Evolutionary conservation across 2,888 invertebrate species (phyloP).

Genomic region (Cyclophora punctaria): DNA sequence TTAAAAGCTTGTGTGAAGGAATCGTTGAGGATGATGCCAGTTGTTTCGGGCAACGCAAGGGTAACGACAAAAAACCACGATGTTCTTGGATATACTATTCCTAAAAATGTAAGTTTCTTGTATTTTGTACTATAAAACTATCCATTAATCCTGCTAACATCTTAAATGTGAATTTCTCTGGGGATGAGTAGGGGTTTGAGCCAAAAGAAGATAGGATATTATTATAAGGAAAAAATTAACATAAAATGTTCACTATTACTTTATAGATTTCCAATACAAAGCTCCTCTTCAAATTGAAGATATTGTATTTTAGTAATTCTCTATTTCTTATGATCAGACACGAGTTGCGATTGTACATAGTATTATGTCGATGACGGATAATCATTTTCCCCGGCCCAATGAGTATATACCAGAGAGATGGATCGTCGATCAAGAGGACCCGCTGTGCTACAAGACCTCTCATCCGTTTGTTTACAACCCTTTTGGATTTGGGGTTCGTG

Average conservation of each 20-base stretch:
- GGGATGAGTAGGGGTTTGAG: constrained; percentile 5
- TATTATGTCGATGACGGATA: constrained; percentile 76
- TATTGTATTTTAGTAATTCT: too few species aligned
- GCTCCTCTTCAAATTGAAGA: too few species aligned
- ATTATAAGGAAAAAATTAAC: too few species aligned
- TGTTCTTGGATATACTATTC: constrained; percentile 78
- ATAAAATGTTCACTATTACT: too few species aligned
- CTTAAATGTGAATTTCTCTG: background rate
- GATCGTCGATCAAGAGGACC: constrained; percentile 56
- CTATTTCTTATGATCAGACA: constrained; percentile 19
- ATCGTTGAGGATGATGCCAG: constrained; percentile 77
- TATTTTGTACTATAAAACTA: background rate
- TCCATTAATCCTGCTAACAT: too few species aligned
- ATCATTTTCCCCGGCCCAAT: constrained; percentile 77
- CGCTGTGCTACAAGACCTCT: constrained; percentile 54
- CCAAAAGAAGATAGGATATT: too few species aligned
- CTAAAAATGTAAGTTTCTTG: constrained; percentile 66
- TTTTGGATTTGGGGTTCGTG: constrained; percentile 80
- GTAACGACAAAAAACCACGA: constrained; percentile 69
- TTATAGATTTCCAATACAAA: too few species aligned
- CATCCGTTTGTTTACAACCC: constrained; percentile 79
- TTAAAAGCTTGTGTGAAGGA: constrained; percentile 84
- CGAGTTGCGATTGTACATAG: constrained; percentile 62
- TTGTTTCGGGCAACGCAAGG: constrained; percentile 74
- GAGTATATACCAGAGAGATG: constrained; percentile 86